Base-by-base conservation (phyloP, 2,797 vertebrate species). In the Peromyscus nudipes region DNA sequence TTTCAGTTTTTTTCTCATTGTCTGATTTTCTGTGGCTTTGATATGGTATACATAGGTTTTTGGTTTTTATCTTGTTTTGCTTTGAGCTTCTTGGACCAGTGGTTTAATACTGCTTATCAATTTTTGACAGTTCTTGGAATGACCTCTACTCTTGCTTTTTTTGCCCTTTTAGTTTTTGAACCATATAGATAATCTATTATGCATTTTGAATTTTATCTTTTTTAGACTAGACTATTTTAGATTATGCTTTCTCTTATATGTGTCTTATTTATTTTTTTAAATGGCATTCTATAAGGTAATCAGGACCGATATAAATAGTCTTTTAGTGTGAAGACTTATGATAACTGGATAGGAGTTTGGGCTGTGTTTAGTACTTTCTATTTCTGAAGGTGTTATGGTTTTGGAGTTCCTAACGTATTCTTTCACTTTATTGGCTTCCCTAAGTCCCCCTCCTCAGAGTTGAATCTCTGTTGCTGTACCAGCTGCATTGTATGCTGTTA, bases 51-150 rank as follows among this genome's bases (percentile, higher is more conserved):
- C 37, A 34, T 29, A 60, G 25, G 6, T 25, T 71, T 80, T 62
- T 29, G 37, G 14, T 40, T 75, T 75, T 85, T 49, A 11, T 34
- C 23, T 87, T 94, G 64, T 73, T 88, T 79, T 83, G 5, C 19
- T 93, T 87, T 57, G 81, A 71, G 37, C 14, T 87, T 85, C 29
- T 46, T 55, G 40, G 31, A 81, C 5, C 40, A 76, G 4, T 79
- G 46, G 29, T 89, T 76, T 94, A 23, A 14, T 86, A 19, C n/a
- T 27, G 34, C 31, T 93, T 69, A 52, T 89, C 80, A 62, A 0
- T 52, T 92, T 76, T 81, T 31, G n/a, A 86, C 73, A 92, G 40
- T 76, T 31, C 14, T 94, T 76, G 21, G 40, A 80, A 81, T 92
- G 23, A 29, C 21, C 12, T 89, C 34, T 49, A 71, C 6, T 89